These are phyloP conservation scores for Rhodophaea formosa DNA, from an alignment of 2,888 invertebrate genomes.

Conservation along the genomic window DNA sequence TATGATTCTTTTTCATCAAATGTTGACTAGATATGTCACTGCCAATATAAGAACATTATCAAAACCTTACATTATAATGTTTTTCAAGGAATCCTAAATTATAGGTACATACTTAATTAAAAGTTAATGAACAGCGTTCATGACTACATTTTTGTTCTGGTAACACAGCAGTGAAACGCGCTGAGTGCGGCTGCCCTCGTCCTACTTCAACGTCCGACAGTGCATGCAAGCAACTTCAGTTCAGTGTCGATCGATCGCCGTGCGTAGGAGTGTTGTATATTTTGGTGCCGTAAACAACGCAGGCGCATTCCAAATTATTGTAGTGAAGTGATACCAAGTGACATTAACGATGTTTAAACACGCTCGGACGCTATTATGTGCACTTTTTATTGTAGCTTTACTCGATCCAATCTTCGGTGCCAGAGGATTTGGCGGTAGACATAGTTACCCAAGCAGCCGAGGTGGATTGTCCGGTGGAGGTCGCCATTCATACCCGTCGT, in stretches of 20 bases:
- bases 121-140: neutral
- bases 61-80: too few species aligned
- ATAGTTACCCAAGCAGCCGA: conserved; percentile 40
- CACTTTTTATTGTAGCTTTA: conserved; percentile 45
- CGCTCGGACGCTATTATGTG: conserved; percentile 49
- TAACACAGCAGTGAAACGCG: conserved; percentile 3
- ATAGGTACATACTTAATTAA: neutral
- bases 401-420: conserved; percentile 40
- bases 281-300: conserved; percentile 22
- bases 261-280: conserved; percentile 42
- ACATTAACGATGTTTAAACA: conserved; percentile 41
- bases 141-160: neutral
- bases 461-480: conserved; percentile 36
- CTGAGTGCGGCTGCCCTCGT: neutral
- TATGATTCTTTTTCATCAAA: too few species aligned
- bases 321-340: conserved; percentile 11
- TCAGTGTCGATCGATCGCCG: conserved; percentile 32
- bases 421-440: conserved; percentile 39
- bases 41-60: too few species aligned
- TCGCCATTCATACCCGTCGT: conserved; percentile 21
- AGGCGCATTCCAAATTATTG: conserved; percentile 29
- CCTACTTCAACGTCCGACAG: conserved; percentile 1
- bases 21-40: too few species aligned
- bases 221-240: neutral
- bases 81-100: too few species aligned